Base-by-base conservation (phyloP, 1,140 invertebrate species). In the Druon quercuslanigerum region DNA sequence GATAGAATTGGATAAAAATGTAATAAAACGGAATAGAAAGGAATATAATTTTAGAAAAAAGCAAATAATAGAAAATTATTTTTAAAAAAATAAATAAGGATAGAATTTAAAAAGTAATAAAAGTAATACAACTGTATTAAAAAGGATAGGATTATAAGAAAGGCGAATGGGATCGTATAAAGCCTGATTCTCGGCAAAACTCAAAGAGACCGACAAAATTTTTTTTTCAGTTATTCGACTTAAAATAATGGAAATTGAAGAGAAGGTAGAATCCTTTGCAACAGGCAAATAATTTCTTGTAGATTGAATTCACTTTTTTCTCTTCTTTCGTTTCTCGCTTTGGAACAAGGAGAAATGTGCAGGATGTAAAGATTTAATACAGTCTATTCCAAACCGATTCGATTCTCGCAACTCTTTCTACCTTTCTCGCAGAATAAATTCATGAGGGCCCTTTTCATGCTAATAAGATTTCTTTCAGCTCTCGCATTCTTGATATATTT, bases 371-470 rank as follows among this genome's bases (percentile, higher is more conserved):
- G 57, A 20, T 33, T 66, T 66, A 66, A 66, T 66, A 13, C 57
- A 66, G 57, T 40, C 57, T 66, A 66, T 66, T 66, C 57, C 57
- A 33, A 40, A 66, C 12, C 57, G 40, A 66, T 66, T 66, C 57
- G 57, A 66, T 66, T 66, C 73, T 74, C 56, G 54, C 73, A 72
- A 25, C 20, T 25, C 20, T 25, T 25, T 25, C 3, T 25, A 3
- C 20, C 20, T 25, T 66, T 66, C 73, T 74, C 56, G 54, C 73
- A 72, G 73, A 75, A 72, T 74, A 76, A 79, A 81, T 81, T 77
- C 80, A 74, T 66, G 72, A 79, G 78, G 79, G 78, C 80, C 73
- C 78, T 81, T 81, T 79, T 81, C 73, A 81, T 81, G 80, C 80
- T 81, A 81, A 81, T 81, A 81, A 81, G 80, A 81, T 81, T 73